Base-by-base conservation (phyloP, 2,888 invertebrate species). In the Eupeodes luniger region DNA sequence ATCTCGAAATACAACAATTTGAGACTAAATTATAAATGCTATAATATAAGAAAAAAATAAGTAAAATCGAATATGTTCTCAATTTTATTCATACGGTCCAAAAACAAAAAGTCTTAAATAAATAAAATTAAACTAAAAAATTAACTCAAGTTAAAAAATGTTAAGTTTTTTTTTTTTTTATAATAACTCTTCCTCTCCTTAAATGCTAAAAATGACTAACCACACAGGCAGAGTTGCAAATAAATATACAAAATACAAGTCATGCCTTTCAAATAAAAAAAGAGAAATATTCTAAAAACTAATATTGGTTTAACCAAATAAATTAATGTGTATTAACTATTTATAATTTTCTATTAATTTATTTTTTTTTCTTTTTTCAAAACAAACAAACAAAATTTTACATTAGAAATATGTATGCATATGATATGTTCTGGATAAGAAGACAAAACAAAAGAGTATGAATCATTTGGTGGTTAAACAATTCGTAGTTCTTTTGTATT, bases 401-500 rank as follows among this genome's bases (percentile, higher is more conserved):
- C 55, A 55, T 69, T 19, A 69, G 11, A 53, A 53, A 75, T 74
- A 74, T 74, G 34, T 75, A 76, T 55, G 55, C 72, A 74, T 70
- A 64, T 27, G 44, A 27, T 27, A 27, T 59, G 80, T 70, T 64
- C 72, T 76, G 34, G 49, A 67, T 16, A 70, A 66, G 19, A 76
- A 53, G 74, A 34, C 14, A 40, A 72, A 61, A 77, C 40, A 47
- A 57, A 57, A 57, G 83, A 84, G 80, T 77, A 77, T 84, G 84
- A 87, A 87, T 87, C 80, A 80, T 80, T 84, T 87, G 87, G 87
- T 84, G 84, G 76, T 59, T 87, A 87, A 64, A 75, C 51, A 72
- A 74, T n/a, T 57, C 53, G 55, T 70, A 84, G 51, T 44, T 74
- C 55, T 64, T 64, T 81, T 11, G 53, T 27, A 55, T 36, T 67